Evolutionary conservation across 2,113 vertebrate genomes (phyloP).

Genomic region (Herpetotheres cachinnans): DNA sequence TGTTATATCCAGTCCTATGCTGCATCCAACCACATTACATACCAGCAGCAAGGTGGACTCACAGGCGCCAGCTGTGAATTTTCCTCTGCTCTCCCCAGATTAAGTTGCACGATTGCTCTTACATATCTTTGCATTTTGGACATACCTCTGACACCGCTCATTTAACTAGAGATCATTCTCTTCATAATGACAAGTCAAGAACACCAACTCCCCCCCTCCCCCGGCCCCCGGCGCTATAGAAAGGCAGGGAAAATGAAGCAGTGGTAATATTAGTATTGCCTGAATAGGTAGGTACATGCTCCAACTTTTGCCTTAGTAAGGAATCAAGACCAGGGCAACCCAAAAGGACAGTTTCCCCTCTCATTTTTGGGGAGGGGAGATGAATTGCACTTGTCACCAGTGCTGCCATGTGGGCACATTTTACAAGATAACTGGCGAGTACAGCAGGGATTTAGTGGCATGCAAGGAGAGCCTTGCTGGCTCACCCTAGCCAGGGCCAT

Average conservation of each 20-base stretch:
- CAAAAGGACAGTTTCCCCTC: neutral
- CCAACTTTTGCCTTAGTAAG: neutral
- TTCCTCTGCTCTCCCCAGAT: neutral
- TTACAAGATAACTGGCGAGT: neutral
- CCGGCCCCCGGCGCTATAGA: too few species aligned
- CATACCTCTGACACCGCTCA: neutral
- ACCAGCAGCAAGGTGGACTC: accelerated
- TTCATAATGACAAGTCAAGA: neutral
- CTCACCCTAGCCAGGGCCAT: neutral
- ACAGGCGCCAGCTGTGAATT: neutral
- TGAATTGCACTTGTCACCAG: neutral
- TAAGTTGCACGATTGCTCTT: neutral
- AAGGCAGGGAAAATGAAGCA: neutral
- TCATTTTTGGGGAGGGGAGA: neutral
- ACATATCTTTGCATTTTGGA: neutral
- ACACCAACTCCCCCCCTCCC: neutral
- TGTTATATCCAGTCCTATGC: neutral
- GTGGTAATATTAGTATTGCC: neutral
- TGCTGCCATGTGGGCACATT: too few species aligned
- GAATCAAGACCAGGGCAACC: neutral
- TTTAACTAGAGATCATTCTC: neutral
- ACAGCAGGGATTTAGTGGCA: neutral
- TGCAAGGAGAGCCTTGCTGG: neutral
- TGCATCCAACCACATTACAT: neutral
- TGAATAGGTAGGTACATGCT: neutral